Base-by-base conservation (phyloP, 2,888 invertebrate genomes). In the Malacosoma neustria region DNA sequence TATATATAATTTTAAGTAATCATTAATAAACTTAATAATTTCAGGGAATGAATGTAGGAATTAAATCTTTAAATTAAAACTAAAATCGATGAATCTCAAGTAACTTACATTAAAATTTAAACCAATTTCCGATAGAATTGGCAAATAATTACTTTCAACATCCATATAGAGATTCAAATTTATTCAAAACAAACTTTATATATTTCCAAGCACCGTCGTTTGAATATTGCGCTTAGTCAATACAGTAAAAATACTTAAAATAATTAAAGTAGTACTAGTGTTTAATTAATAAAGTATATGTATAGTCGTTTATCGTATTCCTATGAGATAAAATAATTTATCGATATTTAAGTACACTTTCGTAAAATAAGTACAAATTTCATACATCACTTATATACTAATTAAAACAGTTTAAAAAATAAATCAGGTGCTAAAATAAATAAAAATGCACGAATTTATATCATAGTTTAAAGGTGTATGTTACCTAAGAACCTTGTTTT, bases 201-300 rank as follows among this genome's bases (percentile, higher is more conserved):
- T 57, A 48, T 51, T 57, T 55, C 61, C 67, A 57, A 64, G 58
- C 65, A 66, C 67, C 67, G 46, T 51, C 38, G 38, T 43, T 39
- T 43, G 44, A 48, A 39, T 40, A 30, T 31, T 38, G 11, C 13
- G 40, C 39, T 48, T 54, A 53, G 54, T 50, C 53, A 54, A 48
- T 4, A 22, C 22, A 22, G n/a, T 22, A 22, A 22, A 22, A 22
- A 22, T 22, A 22, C 7, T 7, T 22, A 7, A n/a, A n/a, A n/a
- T n/a, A n/a, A n/a, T n/a, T n/a, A n/a, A n/a, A n/a, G n/a, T n/a
- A n/a, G n/a, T 22, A 22, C 22, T 22, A 7, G 9, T 4, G 9
- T 22, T 22, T 22, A 22, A 7, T 22, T 7, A 2, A 5, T 7
- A 22, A 22, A 7, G 9, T 22, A 5, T 22, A 22, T 7, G 22